Evolutionary conservation across 2,888 invertebrate genomes (phyloP), one percentile per base, ranked within the genome.

Genomic region (Shargacucullia verbasci): DNA sequence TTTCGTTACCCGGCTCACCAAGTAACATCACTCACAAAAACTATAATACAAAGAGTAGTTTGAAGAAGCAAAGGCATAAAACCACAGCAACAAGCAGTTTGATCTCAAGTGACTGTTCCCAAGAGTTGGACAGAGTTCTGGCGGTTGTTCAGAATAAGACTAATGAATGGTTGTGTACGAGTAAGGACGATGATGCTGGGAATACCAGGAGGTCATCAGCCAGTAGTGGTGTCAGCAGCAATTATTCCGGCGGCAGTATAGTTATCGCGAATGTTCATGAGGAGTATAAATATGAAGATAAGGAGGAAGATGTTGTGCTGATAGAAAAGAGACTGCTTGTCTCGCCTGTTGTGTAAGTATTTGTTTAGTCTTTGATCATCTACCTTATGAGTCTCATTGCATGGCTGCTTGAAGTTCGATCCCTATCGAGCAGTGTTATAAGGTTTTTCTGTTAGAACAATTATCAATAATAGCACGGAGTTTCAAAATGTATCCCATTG

Each of bases 201-300:
- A 91, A 93, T 73, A 92, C 92, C 10, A 86, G 92, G 56, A 82
- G 93, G 40, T 92, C 93, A 46, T 93, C 93, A 0, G 91, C 90
- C 0, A 93, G 92, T 44, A 93, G 93, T 54, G 93, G 93, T 38
- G 92, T 94, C 0, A 92, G 92, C 60, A 92, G 92, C 54, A 88
- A 85, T 57, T 88, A 85, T 40, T 91, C 91, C 0, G 85, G 87
- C 0, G 91, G 93, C 0, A 89, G 86, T 59, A 91, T 94, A 4
- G 91, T 95, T 39, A 87, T 95, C 52, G 93, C 95, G 0, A 95
- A 93, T 70, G 94, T 97, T 44, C 95, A 96, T 1, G 97, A 97
- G 77, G 96, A 97, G 62, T 97, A 97, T 78, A 96, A 95, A 47
- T 97, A 97, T 79, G 95, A 96, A 25, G 97, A 97, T 80, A 91